A percentile compares a stretch with the other conserved stretches of the same genome.
Conservation (phyloP, 1,140 invertebrate species). For the Spodoptera litura region DNA sequence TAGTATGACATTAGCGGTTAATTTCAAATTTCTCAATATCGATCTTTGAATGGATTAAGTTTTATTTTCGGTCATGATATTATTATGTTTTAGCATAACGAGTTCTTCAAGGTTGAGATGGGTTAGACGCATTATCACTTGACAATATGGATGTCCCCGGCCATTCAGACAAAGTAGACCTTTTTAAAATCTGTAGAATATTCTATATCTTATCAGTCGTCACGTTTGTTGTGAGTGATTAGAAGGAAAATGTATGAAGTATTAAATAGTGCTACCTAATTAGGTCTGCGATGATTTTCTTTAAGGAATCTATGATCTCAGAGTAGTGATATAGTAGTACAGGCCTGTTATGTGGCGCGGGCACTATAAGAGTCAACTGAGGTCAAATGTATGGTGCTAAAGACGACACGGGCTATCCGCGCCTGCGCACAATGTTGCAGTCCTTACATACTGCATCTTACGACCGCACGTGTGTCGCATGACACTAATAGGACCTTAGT, state of each 20-base stretch:
- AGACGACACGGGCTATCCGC: constrained; percentile 1
- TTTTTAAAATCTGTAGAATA: constrained; percentile 26
- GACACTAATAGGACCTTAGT: background rate
- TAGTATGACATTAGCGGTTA: constrained; percentile 16
- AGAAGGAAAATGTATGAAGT: background rate
- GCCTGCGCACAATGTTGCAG: constrained; percentile 28
- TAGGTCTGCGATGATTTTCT: background rate
- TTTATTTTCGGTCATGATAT: constrained; percentile 70
- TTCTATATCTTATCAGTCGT: constrained; percentile 8
- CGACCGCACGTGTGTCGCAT: constrained; percentile 1
- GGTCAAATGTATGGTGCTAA: constrained; percentile 42
- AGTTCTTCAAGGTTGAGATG: constrained; percentile 72
- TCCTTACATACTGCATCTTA: constrained; percentile 12
- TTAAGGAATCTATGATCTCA: constrained; percentile 19
- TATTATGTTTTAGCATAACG: constrained; percentile 75
- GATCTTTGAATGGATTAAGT: constrained; percentile 46
- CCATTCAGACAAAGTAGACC: constrained; percentile 50
- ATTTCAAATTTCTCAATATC: constrained; percentile 48
- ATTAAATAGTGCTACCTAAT: background rate
- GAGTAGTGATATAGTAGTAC: constrained; percentile 10
- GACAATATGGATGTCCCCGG: constrained; percentile 61
- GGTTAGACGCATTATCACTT: constrained; percentile 57
- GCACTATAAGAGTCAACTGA: constrained; percentile 45
- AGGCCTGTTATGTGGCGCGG: constrained; percentile 11
- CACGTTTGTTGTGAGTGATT: constrained; percentile 10